These are phyloP conservation scores for Chitala chitala DNA, from an alignment of 2,113 vertebrate genomes.

Conservation along the genomic window DNA sequence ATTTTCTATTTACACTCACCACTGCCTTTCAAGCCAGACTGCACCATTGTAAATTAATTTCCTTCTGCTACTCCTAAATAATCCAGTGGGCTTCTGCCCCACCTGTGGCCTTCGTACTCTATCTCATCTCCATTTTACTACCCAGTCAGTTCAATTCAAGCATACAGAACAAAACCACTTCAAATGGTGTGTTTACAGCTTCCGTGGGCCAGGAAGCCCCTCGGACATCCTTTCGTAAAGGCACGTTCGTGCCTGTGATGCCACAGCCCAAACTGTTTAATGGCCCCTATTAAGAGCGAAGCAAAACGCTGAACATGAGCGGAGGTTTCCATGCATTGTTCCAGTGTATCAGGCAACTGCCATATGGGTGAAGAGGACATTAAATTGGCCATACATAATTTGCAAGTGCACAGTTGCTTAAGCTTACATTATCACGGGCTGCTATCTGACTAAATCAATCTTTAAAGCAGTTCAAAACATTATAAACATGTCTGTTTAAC, in stretches of 20 bases:
- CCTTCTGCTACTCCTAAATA: neutral
- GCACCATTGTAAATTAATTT: neutral
- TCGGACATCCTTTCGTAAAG: neutral
- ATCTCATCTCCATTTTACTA: neutral
- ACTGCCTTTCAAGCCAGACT: neutral
- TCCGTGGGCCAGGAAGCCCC: no score
- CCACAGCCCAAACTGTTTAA: neutral
- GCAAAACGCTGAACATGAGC: no score
- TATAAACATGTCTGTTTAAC: no score
- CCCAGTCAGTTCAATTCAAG: neutral
- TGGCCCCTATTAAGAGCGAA: neutral
- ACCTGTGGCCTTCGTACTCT: neutral
- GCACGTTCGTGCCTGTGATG: neutral
- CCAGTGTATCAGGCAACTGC: neutral
- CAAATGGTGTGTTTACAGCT: neutral
- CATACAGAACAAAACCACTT: neutral
- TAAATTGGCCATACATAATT: slow-evolving; percentile 37
- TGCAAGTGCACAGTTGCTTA: slow-evolving; percentile 11
- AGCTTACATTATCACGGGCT: slow-evolving; percentile 4
- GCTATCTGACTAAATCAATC: neutral
- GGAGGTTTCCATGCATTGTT: neutral
- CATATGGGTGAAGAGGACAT: slow-evolving; percentile 19
- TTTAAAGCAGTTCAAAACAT: no score
- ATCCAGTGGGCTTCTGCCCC: neutral
- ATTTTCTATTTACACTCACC: neutral